These are phyloP conservation scores for Mesoligia furuncula DNA, from an alignment of 2,888 invertebrate genomes.

Conservation along the genomic window DNA sequence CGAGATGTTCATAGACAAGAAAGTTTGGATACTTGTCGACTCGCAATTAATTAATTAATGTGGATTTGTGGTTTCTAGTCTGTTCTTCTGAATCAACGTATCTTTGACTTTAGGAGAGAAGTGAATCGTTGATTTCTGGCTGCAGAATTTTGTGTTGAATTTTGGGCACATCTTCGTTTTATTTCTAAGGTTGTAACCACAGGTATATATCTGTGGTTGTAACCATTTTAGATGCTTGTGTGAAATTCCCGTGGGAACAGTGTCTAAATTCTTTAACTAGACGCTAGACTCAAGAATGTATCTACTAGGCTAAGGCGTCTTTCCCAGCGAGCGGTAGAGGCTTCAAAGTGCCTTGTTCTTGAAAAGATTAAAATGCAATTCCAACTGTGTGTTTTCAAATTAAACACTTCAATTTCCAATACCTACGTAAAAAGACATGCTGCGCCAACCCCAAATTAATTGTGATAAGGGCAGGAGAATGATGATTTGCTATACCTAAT, in stretches of 20 bases:
- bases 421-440: background rate
- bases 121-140: conserved; percentile 18
- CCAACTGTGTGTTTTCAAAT: background rate
- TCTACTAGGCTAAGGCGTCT: conserved; percentile 3
- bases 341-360: background rate
- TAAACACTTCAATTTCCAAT: background rate
- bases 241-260: background rate
- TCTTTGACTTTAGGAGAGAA: conserved; percentile 32
- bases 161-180: conserved; percentile 4
- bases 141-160: conserved; percentile 11
- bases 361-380: conserved; percentile 5
- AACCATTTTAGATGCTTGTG: conserved; percentile 9
- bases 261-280: conserved; percentile 31
- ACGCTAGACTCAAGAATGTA: background rate
- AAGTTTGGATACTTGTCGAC: conserved; percentile 61
- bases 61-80: conserved; percentile 56
- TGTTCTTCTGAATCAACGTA: conserved; percentile 33
- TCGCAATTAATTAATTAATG: conserved; percentile 66
- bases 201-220: too few species aligned
- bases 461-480: background rate
- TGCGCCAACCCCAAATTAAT: background rate
- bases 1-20: conserved; percentile 64
- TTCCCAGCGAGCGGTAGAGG: background rate
- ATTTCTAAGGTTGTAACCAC: conserved; percentile 10
- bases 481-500: background rate